phyloP scores from a whole-genome alignment of 2,797 vertebrate genomes.

The Pangasius krempfi region DNA sequence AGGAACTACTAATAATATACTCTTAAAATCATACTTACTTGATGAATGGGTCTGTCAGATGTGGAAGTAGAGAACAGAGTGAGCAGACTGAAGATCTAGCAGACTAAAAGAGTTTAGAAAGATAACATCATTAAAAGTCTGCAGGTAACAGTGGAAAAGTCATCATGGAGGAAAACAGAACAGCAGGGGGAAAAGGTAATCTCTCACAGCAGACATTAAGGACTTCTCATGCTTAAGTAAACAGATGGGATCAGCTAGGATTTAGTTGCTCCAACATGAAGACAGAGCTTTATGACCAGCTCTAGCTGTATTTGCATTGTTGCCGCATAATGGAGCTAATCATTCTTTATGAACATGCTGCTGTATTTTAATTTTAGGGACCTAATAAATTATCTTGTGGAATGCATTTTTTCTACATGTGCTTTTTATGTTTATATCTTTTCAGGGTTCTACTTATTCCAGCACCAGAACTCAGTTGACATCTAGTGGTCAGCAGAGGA shows the following conservation, averaged over 20 bases:
- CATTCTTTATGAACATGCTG: not conserved
- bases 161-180: slow-evolving; percentile 48
- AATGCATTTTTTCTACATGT: not conserved
- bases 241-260: slow-evolving; percentile 30
- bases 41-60: not conserved
- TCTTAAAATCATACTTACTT: not conserved
- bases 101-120: slow-evolving; percentile 15
- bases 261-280: not conserved
- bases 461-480: slow-evolving; percentile 1
- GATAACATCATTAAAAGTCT: slow-evolving; percentile 52
- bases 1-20: not conserved
- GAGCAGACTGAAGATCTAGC: slow-evolving; percentile 7
- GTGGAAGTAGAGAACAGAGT: not conserved
- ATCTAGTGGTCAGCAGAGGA: slow-evolving; percentile 38
- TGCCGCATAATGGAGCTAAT: not conserved
- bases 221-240: slow-evolving; percentile 42
- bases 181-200: slow-evolving; percentile 29
- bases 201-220: slow-evolving; percentile 23
- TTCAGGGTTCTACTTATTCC: not conserved
- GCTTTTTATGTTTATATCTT: not conserved
- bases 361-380: slow-evolving; percentile 2
- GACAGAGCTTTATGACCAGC: not conserved
- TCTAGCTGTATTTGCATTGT: not conserved
- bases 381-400: not conserved
- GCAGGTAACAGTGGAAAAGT: slow-evolving; percentile 40